Evolutionary conservation across 2,797 vertebrate species (phyloP).

Genomic region (Luscinia megarhynchos): DNA sequence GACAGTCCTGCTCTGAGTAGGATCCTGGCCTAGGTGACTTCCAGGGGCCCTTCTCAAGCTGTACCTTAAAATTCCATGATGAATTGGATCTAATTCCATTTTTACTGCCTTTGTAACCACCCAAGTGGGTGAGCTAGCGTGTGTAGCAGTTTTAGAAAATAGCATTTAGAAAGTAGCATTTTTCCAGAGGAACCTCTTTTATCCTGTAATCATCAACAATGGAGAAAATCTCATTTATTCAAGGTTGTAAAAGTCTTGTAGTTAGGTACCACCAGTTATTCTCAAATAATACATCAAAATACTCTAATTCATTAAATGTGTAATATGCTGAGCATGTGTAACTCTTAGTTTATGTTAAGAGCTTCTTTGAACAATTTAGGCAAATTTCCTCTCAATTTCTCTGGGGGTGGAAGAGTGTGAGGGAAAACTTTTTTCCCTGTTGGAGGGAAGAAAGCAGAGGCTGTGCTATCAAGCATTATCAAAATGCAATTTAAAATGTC

Average conservation of each 20-base stretch:
- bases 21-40: neutral
- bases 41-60: neutral
- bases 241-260: neutral
- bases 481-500: conserved; percentile 40
- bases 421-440: conserved; percentile 7
- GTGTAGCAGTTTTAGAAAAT: neutral
- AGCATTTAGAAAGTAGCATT: neutral
- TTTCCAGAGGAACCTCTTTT: neutral
- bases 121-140: neutral
- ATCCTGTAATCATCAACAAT: neutral
- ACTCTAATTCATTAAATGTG: neutral
- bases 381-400: conserved; percentile 4
- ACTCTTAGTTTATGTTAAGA: neutral
- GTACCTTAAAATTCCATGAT: neutral
- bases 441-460: conserved; percentile 6
- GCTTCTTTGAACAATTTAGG: conserved; percentile 9
- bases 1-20: neutral
- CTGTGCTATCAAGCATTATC: conserved; percentile 14
- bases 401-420: neutral
- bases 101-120: neutral
- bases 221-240: neutral
- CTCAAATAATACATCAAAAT: neutral
- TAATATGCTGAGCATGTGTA: neutral
- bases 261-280: neutral
- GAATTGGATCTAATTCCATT: neutral